phyloP scores from a whole-genome alignment of 1,140 invertebrate genomes.

The Pararge aegeria region DNA sequence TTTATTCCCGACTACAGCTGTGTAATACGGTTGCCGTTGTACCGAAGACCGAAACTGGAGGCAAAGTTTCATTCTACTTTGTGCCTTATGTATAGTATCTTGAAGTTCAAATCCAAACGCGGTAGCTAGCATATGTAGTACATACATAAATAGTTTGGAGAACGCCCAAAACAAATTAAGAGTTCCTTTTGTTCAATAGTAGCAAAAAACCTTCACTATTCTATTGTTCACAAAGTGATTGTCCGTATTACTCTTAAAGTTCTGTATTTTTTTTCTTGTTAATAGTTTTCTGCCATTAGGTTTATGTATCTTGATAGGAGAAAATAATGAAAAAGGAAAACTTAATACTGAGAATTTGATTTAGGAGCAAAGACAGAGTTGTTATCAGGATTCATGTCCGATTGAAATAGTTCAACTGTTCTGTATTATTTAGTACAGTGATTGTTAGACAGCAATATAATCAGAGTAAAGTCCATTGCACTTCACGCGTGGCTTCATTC shows the following conservation, averaged over 20 bases:
- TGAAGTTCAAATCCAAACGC: neutral
- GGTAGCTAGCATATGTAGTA: neutral
- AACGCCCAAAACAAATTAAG: constrained; percentile 31
- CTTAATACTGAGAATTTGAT: too few species aligned
- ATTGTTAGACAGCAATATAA: too few species aligned
- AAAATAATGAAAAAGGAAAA: neutral
- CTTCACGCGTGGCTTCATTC: too few species aligned
- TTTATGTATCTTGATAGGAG: neutral
- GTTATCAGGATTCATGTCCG: too few species aligned
- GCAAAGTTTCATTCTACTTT: constrained; percentile 6
- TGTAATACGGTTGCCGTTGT: constrained; percentile 28
- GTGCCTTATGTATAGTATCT: neutral
- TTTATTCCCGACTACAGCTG: constrained; percentile 26
- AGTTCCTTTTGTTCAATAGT: constrained; percentile 31
- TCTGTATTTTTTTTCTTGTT: constrained; percentile 3
- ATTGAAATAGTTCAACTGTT: too few species aligned
- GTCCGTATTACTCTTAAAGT: constrained; percentile 12
- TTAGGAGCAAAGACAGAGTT: too few species aligned
- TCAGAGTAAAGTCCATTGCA: too few species aligned
- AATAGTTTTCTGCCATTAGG: constrained; percentile 1
- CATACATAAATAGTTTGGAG: constrained; percentile 30
- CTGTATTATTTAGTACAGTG: too few species aligned
- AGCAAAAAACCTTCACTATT: constrained; percentile 21
- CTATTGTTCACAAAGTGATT: constrained; percentile 25
- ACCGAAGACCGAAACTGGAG: neutral